Percentiles rank a stretch among this genome's conserved stretches.
phyloP scores from a whole-genome alignment of 2,888 invertebrate genomes.

The Epsilonema sp. region DNA sequence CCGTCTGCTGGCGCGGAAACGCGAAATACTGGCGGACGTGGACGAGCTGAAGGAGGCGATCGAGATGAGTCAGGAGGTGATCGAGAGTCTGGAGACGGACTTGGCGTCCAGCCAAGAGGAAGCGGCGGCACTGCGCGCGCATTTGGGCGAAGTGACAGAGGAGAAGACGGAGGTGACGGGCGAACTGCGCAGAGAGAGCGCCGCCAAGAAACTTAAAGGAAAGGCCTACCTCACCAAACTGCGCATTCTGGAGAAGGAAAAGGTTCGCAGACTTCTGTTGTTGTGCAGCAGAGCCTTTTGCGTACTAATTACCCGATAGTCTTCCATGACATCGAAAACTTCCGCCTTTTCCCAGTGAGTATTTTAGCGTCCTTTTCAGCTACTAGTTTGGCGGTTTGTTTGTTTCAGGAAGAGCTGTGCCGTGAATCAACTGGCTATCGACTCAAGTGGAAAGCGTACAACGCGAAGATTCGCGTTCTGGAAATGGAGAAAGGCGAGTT shows the following conservation, averaged over 20 bases:
- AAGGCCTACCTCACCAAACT: slow-evolving; percentile 25
- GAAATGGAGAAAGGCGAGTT: slow-evolving; percentile 22
- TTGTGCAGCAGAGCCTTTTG: no score
- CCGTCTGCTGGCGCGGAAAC: slow-evolving; percentile 7
- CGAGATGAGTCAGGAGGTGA: slow-evolving; percentile 2
- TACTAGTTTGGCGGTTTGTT: no score
- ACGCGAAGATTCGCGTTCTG: slow-evolving; percentile 21
- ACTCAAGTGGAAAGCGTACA: slow-evolving; percentile 17
- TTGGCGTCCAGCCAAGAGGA: background rate
- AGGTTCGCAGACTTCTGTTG: no score
- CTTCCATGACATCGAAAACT: no score
- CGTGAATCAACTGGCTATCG: background rate
- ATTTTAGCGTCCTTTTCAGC: no score
- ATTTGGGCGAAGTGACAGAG: background rate
- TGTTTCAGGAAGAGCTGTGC: background rate
- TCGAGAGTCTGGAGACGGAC: slow-evolving; percentile 4
- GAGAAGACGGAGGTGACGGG: background rate
- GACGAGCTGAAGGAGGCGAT: slow-evolving; percentile 3
- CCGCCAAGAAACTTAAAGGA: slow-evolving; percentile 1
- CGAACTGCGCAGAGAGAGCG: background rate
- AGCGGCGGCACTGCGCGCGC: background rate
- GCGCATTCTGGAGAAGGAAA: slow-evolving; percentile 21
- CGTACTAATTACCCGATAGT: no score
- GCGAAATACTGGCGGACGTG: background rate
- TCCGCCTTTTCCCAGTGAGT: no score